Evolutionary conservation across 2,113 vertebrate species (phyloP).

Genomic region (Vulpes vulpes): DNA sequence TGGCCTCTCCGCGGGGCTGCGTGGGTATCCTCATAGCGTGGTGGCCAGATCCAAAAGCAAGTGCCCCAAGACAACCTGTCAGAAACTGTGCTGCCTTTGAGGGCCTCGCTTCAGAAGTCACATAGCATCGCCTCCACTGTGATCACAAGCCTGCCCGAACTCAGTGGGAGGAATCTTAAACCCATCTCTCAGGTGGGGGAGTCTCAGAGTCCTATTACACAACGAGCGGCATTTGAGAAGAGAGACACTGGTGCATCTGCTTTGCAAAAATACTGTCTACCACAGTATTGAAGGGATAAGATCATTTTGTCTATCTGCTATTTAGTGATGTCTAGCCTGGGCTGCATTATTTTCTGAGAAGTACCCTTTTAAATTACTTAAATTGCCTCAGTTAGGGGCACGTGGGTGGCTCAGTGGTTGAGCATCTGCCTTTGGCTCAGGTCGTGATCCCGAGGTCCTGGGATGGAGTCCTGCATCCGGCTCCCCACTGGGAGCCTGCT

Average conservation of each 20-base stretch:
- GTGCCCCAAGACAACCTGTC: not conserved
- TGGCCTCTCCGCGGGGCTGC: not conserved
- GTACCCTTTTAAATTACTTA: not conserved
- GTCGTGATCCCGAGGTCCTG: no score
- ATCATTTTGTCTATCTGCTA: not conserved
- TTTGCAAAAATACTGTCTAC: slow-evolving; percentile 9
- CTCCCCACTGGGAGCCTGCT: no score
- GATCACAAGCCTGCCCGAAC: not conserved
- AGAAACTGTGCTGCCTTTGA: not conserved
- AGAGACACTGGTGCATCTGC: not conserved
- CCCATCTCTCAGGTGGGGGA: not conserved
- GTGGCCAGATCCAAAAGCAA: not conserved
- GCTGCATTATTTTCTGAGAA: not conserved
- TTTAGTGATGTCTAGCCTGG: not conserved
- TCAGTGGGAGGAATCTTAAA: not conserved
- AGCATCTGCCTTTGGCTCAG: no score
- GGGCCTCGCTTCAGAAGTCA: not conserved
- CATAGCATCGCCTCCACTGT: not conserved
- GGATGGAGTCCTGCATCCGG: no score
- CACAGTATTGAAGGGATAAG: not conserved
- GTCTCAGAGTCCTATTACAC: not conserved
- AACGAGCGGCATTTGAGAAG: not conserved
- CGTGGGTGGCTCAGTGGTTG: no score
- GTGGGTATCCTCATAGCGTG: not conserved
- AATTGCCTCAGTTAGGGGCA: not conserved